These are phyloP conservation scores for Tryphoninae sp. DNA, from an alignment of 2,888 invertebrate genomes.

Conservation along the genomic window DNA sequence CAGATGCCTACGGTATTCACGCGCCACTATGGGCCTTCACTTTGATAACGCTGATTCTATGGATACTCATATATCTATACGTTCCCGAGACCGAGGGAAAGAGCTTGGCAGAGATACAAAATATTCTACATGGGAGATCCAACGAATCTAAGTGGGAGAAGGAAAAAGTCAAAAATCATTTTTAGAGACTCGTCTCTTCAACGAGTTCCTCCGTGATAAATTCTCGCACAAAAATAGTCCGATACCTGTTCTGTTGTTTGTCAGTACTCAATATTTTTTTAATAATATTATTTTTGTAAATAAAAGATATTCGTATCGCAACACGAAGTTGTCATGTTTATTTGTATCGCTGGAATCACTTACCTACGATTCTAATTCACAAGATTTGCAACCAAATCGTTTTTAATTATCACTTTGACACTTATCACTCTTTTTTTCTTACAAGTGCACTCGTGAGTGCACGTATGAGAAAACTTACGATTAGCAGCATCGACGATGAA, in stretches of 20 bases:
- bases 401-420: neutral
- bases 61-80: conserved; percentile 76
- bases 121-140: conserved; percentile 69
- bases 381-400: neutral
- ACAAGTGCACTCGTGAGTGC: neutral
- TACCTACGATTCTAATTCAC: neutral
- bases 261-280: neutral
- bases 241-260: neutral
- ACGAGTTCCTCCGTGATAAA: neutral
- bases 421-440: neutral
- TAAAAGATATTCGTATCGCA: neutral
- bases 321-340: neutral
- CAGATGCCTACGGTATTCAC: conserved; percentile 73
- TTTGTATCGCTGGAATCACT: neutral
- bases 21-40: conserved; percentile 76
- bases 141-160: conserved; percentile 4
- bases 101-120: conserved; percentile 78
- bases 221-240: neutral
- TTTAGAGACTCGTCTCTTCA: conserved; percentile 6
- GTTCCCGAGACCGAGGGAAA: conserved; percentile 80
- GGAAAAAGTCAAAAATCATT: conserved; percentile 29
- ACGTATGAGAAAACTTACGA: neutral
- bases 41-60: conserved; percentile 74
- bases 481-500: neutral
- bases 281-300: conserved; percentile 27